phyloP scores from a whole-genome alignment of 2,888 invertebrate species.

The Drosophila ustulata region DNA sequence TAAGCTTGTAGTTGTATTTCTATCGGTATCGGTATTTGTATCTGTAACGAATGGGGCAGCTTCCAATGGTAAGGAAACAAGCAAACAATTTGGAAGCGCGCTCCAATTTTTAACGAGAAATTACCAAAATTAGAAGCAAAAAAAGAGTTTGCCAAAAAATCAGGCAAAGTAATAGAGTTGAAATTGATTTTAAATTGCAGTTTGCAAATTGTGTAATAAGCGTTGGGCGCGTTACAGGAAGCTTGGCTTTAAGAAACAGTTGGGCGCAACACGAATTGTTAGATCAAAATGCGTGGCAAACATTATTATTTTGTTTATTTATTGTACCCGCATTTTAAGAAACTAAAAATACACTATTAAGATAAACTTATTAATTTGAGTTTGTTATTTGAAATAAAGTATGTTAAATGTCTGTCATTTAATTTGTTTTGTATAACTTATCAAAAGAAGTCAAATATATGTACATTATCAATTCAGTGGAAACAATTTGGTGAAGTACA shows the following conservation, averaged over 20 bases:
- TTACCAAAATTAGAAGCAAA: slow-evolving; percentile 67
- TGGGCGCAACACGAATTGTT: not conserved
- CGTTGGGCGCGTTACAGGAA: slow-evolving; percentile 3
- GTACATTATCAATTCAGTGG: too few relatives aligned
- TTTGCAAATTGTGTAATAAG: slow-evolving; percentile 54
- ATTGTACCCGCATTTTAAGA: not conserved
- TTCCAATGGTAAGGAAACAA: slow-evolving; percentile 48
- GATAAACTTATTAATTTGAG: not conserved
- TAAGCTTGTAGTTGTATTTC: slow-evolving; percentile 2
- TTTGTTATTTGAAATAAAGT: not conserved
- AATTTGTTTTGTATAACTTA: not conserved
- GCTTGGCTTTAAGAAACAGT: not conserved
- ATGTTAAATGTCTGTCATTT: not conserved
- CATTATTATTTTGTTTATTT: not conserved
- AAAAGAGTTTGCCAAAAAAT: slow-evolving; percentile 50
- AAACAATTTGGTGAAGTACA: not conserved
- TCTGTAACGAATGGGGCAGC: slow-evolving; percentile 62
- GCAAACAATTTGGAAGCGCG: slow-evolving; percentile 50
- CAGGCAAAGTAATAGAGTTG: slow-evolving; percentile 53
- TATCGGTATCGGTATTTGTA: slow-evolving; percentile 16
- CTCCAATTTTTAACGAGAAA: slow-evolving; percentile 59
- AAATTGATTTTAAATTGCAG: slow-evolving; percentile 69
- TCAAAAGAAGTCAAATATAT: too few relatives aligned
- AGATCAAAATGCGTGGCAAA: not conserved
- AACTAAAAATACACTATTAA: not conserved